Evolutionary conservation across 92 coral and sea anemone species (phyloP).

Genomic region (Meandrina meandrites): DNA sequence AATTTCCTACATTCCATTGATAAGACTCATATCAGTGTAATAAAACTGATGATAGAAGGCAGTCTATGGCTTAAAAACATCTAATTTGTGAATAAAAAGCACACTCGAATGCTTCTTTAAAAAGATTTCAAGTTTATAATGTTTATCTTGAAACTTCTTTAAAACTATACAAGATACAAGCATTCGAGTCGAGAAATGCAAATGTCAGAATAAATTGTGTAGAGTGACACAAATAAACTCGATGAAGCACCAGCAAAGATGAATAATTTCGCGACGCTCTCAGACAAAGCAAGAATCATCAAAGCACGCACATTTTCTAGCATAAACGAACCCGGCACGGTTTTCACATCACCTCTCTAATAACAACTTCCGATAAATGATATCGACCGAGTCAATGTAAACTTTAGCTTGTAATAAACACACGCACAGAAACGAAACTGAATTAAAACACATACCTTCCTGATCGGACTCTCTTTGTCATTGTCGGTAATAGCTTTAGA

Average conservation of each 20-base stretch:
- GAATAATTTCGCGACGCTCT: background rate
- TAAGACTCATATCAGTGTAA: background rate
- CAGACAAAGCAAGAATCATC: background rate
- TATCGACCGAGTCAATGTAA: background rate
- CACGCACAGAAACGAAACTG: background rate
- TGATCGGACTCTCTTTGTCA: conserved; percentile 76
- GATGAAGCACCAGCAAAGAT: background rate
- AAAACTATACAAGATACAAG: background rate
- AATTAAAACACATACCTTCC: conserved; percentile 64
- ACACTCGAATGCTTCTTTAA: background rate
- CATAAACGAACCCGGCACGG: background rate
- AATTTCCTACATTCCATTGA: background rate
- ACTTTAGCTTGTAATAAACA: background rate
- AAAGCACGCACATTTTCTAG: background rate
- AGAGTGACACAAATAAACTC: background rate
- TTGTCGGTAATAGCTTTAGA: conserved; percentile 55
- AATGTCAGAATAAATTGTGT: background rate
- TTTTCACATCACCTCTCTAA: background rate
- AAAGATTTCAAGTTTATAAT: background rate
- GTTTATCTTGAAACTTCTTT: background rate
- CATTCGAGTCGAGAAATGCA: conserved; percentile 1
- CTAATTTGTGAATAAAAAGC: background rate
- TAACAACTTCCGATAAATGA: conserved; percentile 3
- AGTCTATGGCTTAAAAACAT: background rate
- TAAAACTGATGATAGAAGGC: background rate